Evolutionary conservation across 2,113 vertebrate genomes (phyloP), one percentile per base, ranked within the genome.

Genomic region (Arizona elegans): DNA sequence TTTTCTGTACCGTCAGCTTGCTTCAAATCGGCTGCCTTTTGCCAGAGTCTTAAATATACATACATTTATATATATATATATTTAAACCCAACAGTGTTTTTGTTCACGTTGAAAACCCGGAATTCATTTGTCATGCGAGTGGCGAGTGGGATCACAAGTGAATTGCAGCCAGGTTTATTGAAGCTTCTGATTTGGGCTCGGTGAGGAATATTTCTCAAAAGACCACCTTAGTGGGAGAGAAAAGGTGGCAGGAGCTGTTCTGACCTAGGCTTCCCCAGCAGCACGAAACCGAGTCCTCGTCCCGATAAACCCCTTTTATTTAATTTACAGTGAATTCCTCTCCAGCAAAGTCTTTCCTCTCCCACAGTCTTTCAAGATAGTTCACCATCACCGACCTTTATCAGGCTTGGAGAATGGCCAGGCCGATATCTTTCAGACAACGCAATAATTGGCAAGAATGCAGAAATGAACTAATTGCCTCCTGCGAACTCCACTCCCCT

Each of bases 1-100:
- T 59, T 55, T 95, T 85, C 1, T 0, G 88, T 91, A 87, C 93
- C 65, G 70, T 96, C 89, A 87, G 59, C 91, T 90, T 95, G 17
- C 94, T 91, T 43, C 52, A 88, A 95, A 50, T 81, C 50, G 47
- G 50, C 90, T 90, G 5, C 91, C 23, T 33, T 54, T 50, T 55
- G 65, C 90, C 92, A 86, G 86, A 33, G 26, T 86, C 8, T 87
- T 29, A 85, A 65, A 33, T 33, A 70, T 70, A 70, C 65, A 50
- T 59, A 85, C 92, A 50, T 50, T 4, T 47, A 47, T 47, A 23
- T 24, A 75, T 50, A 29, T 87, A 86, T 94, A 55, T 95, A 6
- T 92, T 92, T 53, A 58, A 93, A 54, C 86, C 90, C 24, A 0
- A 0, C 54, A 12, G 53, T 92, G 7, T 52, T 86, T 47, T 87